Evolutionary conservation across 2,888 invertebrate genomes (phyloP).

Genomic region (Sialis lutaria): DNA sequence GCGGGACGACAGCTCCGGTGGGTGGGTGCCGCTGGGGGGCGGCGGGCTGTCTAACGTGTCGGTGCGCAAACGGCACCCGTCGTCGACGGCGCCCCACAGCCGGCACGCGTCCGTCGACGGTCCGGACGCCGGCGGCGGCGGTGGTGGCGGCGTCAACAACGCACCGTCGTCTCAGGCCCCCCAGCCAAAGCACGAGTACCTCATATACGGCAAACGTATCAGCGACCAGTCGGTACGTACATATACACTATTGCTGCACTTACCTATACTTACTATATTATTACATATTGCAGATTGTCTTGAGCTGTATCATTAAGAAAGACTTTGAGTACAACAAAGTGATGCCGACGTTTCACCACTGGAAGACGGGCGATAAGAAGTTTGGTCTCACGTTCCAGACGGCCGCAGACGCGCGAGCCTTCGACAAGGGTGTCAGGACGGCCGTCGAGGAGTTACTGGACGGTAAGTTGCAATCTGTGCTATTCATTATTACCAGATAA

Average conservation of each 20-base stretch:
- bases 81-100: constrained; percentile 16
- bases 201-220: constrained; percentile 83
- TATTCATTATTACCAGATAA: constrained; percentile 1
- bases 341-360: constrained; percentile 97
- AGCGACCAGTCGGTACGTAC: constrained; percentile 83
- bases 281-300: constrained; percentile 50
- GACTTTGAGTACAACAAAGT: constrained; percentile 95
- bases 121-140: constrained; percentile 7
- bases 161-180: constrained; percentile 17
- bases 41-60: constrained; percentile 90
- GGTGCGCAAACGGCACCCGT: constrained; percentile 49
- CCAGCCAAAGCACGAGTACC: constrained; percentile 67
- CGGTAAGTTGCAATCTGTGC: constrained; percentile 43
- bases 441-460: constrained; percentile 81
- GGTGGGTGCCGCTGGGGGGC: constrained; percentile 88
- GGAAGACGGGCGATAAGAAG: constrained; percentile 88
- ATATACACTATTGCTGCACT: too few relatives aligned
- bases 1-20: constrained; percentile 91
- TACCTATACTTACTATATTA: too few relatives aligned
- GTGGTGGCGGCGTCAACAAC: constrained; percentile 13
- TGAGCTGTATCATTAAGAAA: constrained; percentile 87
- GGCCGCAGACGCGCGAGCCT: constrained; percentile 84
- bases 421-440: constrained; percentile 78
- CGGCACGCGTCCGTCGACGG: constrained; percentile 4
- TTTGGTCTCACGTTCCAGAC: constrained; percentile 94